phyloP scores from a whole-genome alignment of 1,140 invertebrate genomes.

The Aphelinus atriplicis region DNA sequence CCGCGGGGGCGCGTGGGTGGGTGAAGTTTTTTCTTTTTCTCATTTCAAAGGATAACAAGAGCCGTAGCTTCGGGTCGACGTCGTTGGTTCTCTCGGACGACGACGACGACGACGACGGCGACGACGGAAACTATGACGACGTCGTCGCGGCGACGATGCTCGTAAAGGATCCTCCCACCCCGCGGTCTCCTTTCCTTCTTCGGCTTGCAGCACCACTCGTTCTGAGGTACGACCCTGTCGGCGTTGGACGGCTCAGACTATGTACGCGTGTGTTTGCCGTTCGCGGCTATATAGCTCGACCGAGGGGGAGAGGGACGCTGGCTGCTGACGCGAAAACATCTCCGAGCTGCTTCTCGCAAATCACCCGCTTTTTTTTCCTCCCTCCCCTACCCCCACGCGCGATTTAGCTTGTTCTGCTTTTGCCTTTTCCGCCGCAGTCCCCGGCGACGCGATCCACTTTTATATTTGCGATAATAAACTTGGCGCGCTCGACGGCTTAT shows the following conservation, averaged over 20 bases:
- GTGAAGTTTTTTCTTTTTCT: conserved; percentile 11
- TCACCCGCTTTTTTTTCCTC: conserved; percentile 22
- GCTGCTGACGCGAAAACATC: conserved; percentile 29
- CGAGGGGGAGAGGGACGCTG: background rate
- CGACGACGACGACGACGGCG: conserved; percentile 29
- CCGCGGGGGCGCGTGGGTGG: too few relatives aligned
- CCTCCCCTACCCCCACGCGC: background rate
- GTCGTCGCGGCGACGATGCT: conserved; percentile 35
- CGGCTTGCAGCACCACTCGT: background rate
- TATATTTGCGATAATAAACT: conserved; percentile 16
- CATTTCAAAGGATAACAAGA: conserved; percentile 28
- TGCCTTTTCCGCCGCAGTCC: background rate
- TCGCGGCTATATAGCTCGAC: too few relatives aligned
- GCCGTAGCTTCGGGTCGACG: background rate
- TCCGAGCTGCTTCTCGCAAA: conserved; percentile 24
- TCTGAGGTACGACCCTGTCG: conserved; percentile 25
- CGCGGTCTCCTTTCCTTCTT: background rate
- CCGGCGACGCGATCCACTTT: conserved; percentile 10
- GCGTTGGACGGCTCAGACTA: conserved; percentile 8
- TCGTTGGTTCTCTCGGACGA: background rate
- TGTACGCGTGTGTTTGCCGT: conserved; percentile 20
- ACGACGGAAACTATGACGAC: conserved; percentile 40
- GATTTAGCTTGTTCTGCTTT: background rate
- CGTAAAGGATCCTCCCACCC: conserved; percentile 47
- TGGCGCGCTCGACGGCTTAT: conserved; percentile 14